Base-by-base conservation (phyloP, 2,888 invertebrate genomes). In the Timema podura region DNA sequence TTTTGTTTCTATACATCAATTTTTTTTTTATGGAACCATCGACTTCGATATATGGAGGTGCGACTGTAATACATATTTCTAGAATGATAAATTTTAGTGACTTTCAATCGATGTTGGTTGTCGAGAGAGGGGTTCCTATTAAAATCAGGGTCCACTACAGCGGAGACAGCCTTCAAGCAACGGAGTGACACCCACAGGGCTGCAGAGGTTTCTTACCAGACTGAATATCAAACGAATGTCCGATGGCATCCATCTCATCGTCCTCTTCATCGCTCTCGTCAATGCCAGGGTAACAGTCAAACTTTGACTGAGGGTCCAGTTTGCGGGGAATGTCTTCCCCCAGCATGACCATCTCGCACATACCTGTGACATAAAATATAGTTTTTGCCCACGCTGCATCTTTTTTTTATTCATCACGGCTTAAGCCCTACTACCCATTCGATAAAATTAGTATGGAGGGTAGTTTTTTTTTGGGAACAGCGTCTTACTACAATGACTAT, bases 281-380 rank as follows among this genome's bases (percentile, higher is more conserved):
- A 78, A 90, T 85, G 59, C 90, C 91, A 45, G 92, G 91, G 81
- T 92, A 93, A 75, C 88, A 88, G 70, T 89, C 85, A 76, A 88
- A 86, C 73, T 82, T 82, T n/a, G 84, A 79, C 79, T 84, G 84
- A 69, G 83, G 81, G 72, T 85, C 82, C 70, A 88, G 81, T 75
- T 86, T 84, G 77, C 86, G 87, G 44, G 92, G 90, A 76, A 91
- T 85, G 81, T 92, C 89, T 80, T 95, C 94, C 69, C 91, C 90
- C 48, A 91, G 87, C 91, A 96, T 95, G 68, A 96, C 92, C 77
- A 92, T 88, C 81, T 97, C 96, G 81, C 95, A 95, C 85, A 95
- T 90, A 70, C 96, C 87, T 81, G 77, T 48, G 74, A 74, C 46
- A 57, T 13, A 61, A 61, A 61, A 13, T 10, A 13, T 49, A 49